A percentile compares a stretch with the other conserved stretches of the same genome.
phyloP scores from a whole-genome alignment of 2,888 invertebrate species.

The Drepanosiphum platanoidis region DNA sequence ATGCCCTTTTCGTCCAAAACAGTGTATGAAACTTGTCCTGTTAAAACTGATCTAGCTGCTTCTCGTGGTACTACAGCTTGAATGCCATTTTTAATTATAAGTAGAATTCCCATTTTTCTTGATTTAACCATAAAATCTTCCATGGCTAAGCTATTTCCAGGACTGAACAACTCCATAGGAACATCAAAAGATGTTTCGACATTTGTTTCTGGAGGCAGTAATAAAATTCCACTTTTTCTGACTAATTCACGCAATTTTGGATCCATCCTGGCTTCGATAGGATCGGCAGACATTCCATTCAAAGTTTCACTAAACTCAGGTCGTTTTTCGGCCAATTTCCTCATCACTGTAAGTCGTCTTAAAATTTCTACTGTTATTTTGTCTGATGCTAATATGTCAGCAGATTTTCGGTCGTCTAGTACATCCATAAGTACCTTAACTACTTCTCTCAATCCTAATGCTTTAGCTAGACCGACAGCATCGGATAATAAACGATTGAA shows the following conservation, averaged over 20 bases:
- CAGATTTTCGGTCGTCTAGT: slow-evolving; percentile 71
- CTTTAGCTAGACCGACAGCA: slow-evolving; percentile 76
- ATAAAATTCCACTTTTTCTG: slow-evolving; percentile 77
- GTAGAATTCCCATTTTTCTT: slow-evolving; percentile 67
- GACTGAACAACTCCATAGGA: slow-evolving; percentile 75
- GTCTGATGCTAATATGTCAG: slow-evolving; percentile 72
- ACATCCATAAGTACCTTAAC: slow-evolving; percentile 71
- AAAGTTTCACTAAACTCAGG: slow-evolving; percentile 74
- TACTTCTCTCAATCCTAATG: slow-evolving; percentile 75
- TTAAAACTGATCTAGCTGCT: slow-evolving; percentile 77
- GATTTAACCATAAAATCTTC: slow-evolving; percentile 73
- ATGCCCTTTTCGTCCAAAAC: slow-evolving; percentile 82
- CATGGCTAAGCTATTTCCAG: slow-evolving; percentile 79
- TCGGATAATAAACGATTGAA: slow-evolving; percentile 72
- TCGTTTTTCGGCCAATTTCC: slow-evolving; percentile 76
- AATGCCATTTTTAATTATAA: slow-evolving; percentile 78
- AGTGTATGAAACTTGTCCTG: slow-evolving; percentile 80
- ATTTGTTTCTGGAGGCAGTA: slow-evolving; percentile 75
- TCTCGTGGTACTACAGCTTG: slow-evolving; percentile 83
- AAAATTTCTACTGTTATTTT: slow-evolving; percentile 74
- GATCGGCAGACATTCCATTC: slow-evolving; percentile 74
- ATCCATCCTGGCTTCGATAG: slow-evolving; percentile 76
- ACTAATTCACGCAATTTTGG: slow-evolving; percentile 77
- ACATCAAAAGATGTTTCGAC: slow-evolving; percentile 75
- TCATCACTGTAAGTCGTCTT: slow-evolving; percentile 77